Percentiles rank a stretch among this genome's conserved stretches.
These are phyloP conservation scores for Turritopsis rubra DNA, from an alignment of 30 jellyfish, hydroid and myxozoan species.

Conservation along the genomic window DNA sequence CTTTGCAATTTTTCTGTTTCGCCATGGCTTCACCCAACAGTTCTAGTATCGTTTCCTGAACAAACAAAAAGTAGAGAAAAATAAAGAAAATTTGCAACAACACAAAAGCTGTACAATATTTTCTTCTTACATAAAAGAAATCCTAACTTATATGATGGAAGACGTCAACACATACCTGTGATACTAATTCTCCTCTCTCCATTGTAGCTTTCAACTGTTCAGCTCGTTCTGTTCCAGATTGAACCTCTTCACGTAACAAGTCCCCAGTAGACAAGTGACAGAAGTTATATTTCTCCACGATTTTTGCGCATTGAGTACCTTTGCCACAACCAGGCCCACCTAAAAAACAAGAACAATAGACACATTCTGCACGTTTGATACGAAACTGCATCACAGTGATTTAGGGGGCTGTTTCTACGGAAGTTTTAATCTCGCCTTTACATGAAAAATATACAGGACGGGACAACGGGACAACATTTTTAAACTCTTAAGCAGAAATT, in stretches of 20 bases:
- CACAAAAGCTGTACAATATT: no score
- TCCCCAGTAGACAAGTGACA: conserved; percentile 95
- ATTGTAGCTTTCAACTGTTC: conserved; percentile 69
- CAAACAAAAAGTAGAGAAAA: background rate
- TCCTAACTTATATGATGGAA: no score
- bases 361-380: no score
- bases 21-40: conserved; percentile 81
- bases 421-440: no score
- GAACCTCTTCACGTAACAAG: conserved; percentile 76
- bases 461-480: no score
- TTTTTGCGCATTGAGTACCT: conserved; percentile 95
- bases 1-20: conserved; percentile 57
- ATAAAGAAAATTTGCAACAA: no score
- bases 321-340: conserved; percentile 99
- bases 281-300: conserved; percentile 74
- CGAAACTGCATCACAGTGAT: no score
- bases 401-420: no score
- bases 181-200: conserved; percentile 82
- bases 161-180: conserved; percentile 61
- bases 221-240: conserved; percentile 72
- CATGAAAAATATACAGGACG: no score
- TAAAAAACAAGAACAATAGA: conserved; percentile 7
- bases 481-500: no score
- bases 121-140: no score
- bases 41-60: conserved; percentile 74